Percentiles rank a stretch among this genome's conserved stretches.
phyloP scores from a whole-genome alignment of 2,797 vertebrate species.

The Parauchenoglanis punctatus region DNA sequence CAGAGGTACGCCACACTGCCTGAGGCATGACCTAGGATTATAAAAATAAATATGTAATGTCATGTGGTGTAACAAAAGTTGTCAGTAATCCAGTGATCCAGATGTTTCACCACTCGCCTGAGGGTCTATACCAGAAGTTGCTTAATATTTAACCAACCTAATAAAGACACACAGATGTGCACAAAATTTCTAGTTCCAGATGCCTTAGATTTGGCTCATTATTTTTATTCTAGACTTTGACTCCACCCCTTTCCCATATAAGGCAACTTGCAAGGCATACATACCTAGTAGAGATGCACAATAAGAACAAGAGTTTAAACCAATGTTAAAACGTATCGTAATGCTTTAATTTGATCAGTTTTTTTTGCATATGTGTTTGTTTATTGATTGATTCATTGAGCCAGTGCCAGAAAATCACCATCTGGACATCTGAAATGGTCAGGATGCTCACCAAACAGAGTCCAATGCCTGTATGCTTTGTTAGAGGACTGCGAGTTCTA shows the following conservation, averaged over 20 bases:
- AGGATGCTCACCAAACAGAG: neutral
- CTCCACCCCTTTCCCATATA: neutral
- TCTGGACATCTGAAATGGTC: neutral
- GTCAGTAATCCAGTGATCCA: neutral
- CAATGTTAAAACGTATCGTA: neutral
- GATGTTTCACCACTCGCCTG: neutral
- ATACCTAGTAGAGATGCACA: neutral
- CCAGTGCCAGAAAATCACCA: neutral
- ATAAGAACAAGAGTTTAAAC: neutral
- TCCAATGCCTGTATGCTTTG: neutral
- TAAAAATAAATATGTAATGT: neutral
- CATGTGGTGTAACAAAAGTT: neutral
- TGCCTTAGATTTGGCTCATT: neutral
- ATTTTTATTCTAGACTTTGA: neutral
- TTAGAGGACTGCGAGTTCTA: neutral
- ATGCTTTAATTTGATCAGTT: no score
- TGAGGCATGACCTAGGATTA: neutral
- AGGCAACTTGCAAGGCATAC: neutral
- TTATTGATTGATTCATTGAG: neutral
- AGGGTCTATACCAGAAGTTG: neutral
- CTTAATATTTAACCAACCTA: neutral
- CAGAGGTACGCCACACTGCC: conserved; percentile 13
- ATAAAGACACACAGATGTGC: neutral
- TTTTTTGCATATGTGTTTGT: neutral
- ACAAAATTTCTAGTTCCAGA: neutral